Evolutionary conservation across 2,797 vertebrate genomes (phyloP).

Genomic region (Cottoperca gobio): DNA sequence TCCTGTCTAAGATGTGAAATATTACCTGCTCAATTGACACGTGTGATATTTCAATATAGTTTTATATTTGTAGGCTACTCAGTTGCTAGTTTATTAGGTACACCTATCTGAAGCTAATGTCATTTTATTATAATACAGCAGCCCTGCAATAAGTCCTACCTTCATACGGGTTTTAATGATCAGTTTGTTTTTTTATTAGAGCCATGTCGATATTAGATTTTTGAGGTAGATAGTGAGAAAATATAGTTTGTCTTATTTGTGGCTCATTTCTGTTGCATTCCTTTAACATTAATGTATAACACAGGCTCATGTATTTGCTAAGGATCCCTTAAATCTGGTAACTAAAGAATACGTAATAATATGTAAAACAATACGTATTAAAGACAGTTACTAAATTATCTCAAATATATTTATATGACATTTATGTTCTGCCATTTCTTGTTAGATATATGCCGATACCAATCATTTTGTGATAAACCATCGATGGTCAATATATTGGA

Average conservation of each 20-base stretch:
- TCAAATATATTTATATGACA: too few relatives aligned
- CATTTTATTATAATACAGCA: not conserved
- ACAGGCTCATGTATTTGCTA: too few relatives aligned
- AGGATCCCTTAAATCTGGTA: not conserved
- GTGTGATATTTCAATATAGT: not conserved
- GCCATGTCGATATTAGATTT: not conserved
- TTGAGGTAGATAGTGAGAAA: fast-evolving
- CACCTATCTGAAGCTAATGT: not conserved
- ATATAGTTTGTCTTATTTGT: too few relatives aligned
- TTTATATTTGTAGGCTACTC: not conserved
- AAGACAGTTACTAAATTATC: too few relatives aligned
- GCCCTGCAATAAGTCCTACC: too few relatives aligned
- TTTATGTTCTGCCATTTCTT: too few relatives aligned
- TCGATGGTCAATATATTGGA: not conserved
- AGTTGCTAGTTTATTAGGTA: not conserved
- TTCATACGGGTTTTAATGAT: too few relatives aligned
- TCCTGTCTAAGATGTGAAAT: not conserved
- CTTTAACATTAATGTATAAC: not conserved
- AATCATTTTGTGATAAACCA: not conserved
- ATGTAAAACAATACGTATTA: too few relatives aligned
- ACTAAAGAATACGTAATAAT: not conserved
- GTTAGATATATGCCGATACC: too few relatives aligned
- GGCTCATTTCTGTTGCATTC: too few relatives aligned
- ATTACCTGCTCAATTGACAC: not conserved
- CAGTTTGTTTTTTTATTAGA: not conserved